Percentiles rank a stretch among this genome's conserved stretches.
phyloP scores from a whole-genome alignment of 30 jellyfish, hydroid and myxozoan genomes.

The Cassiopea xamachana region DNA sequence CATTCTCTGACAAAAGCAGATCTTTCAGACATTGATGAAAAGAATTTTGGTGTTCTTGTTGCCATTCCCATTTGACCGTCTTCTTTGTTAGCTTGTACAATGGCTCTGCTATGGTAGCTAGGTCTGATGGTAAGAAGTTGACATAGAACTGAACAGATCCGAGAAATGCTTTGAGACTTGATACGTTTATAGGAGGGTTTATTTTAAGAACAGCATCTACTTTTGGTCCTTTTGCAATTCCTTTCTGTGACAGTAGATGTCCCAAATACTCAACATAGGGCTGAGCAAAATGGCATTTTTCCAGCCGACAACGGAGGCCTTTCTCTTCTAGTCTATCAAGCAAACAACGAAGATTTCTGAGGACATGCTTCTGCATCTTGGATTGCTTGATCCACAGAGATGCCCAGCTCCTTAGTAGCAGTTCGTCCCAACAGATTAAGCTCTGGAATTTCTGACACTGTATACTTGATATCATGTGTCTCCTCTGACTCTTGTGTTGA shows the following conservation, averaged over 20 bases:
- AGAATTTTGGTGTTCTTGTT: no score
- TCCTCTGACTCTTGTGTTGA: no score
- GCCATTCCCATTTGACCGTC: no score
- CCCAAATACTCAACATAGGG: conserved; percentile 22
- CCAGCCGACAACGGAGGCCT: conserved; percentile 32
- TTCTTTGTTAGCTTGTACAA: no score
- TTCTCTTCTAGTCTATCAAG: conserved; percentile 22
- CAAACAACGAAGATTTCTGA: not conserved
- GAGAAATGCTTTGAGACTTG: not conserved
- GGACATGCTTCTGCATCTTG: conserved; percentile 3
- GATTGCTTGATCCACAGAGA: no score
- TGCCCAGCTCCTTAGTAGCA: no score
- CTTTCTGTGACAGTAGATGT: conserved; percentile 27
- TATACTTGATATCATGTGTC: no score
- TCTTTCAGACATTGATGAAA: not conserved
- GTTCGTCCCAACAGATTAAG: no score
- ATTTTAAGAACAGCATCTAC: conserved; percentile 4
- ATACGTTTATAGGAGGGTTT: conserved; percentile 21
- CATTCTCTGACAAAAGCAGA: no score
- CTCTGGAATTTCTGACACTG: no score
- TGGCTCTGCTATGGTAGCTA: not conserved
- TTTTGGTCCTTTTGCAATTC: conserved; percentile 31
- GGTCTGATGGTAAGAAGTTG: conserved; percentile 7
- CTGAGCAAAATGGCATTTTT: conserved; percentile 30
- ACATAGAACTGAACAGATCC: conserved; percentile 32